Evolutionary conservation across 2,797 vertebrate genomes (phyloP).

Genomic region (Acanthurus lineatus): DNA sequence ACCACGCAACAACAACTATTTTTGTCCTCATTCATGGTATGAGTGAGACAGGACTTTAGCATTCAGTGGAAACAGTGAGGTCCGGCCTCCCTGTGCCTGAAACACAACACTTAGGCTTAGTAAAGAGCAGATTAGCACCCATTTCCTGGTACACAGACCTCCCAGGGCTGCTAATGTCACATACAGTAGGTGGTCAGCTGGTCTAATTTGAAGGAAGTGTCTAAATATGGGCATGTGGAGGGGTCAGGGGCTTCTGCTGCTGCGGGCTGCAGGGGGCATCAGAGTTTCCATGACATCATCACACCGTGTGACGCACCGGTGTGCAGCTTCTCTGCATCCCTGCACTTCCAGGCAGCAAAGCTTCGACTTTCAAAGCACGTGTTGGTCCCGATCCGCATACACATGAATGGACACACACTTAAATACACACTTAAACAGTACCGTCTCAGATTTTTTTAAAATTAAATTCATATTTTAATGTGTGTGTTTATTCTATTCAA

Average conservation of each 20-base stretch:
- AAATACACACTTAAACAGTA: conserved; percentile 10
- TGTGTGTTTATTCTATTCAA: too few relatives aligned
- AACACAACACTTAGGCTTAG: conserved; percentile 48
- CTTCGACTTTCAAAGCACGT: conserved; percentile 46
- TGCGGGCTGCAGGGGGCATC: conserved; percentile 54
- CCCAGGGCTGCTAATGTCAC: conserved; percentile 44
- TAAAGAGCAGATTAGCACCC: conserved; percentile 64
- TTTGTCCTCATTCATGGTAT: conserved; percentile 6
- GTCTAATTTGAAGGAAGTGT: conserved; percentile 74
- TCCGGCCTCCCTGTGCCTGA: conserved; percentile 33
- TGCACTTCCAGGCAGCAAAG: conserved; percentile 22
- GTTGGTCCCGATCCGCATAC: conserved; percentile 47
- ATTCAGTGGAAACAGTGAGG: conserved; percentile 45
- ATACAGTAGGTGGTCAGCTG: conserved; percentile 65
- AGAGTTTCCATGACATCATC: conserved; percentile 84
- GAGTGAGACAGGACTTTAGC: conserved; percentile 6
- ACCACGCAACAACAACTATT: not conserved
- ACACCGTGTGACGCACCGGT: conserved; percentile 63
- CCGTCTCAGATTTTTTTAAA: not conserved
- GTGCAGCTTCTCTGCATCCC: conserved; percentile 38
- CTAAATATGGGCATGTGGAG: conserved; percentile 81
- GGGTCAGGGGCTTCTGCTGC: conserved; percentile 40
- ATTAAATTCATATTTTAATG: too few relatives aligned
- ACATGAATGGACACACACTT: conserved; percentile 15
- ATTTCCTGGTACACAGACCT: conserved; percentile 68